Conservation (phyloP, 2,113 vertebrate species). For the Salvator merianae region DNA sequence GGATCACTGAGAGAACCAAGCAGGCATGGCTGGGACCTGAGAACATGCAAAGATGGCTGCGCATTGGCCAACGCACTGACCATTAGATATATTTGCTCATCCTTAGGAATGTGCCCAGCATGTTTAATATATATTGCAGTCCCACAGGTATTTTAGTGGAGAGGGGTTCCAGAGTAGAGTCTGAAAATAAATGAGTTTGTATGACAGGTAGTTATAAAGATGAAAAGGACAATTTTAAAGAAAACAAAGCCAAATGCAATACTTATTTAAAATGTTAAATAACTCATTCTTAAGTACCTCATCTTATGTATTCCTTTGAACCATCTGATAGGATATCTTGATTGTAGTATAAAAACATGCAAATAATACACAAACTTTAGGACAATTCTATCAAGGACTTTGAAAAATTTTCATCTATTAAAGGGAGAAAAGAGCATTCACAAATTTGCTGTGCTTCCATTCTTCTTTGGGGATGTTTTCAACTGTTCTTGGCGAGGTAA, state of each 20-base stretch:
- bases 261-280: not conserved
- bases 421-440: not conserved
- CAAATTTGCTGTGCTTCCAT: not conserved
- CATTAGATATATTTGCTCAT: not conserved
- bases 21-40: too few species aligned
- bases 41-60: too few species aligned
- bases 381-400: not conserved
- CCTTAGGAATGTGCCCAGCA: not conserved
- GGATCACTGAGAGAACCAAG: too few species aligned
- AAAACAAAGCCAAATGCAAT: not conserved
- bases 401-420: constrained; percentile 4
- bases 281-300: not conserved
- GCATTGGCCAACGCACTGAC: too few species aligned
- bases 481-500: not conserved
- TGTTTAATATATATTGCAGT: not conserved
- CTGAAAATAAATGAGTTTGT: not conserved
- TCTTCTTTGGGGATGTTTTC: not conserved
- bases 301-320: not conserved
- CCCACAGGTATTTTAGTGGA: not conserved
- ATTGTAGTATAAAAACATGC: not conserved
- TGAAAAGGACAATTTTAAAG: not conserved
- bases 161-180: not conserved
- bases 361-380: not conserved
- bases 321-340: not conserved
- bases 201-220: not conserved